Evolutionary conservation across 2,113 vertebrate genomes (phyloP), one percentile per base, ranked within the genome.

Genomic region (Planiliza haematocheilus): DNA sequence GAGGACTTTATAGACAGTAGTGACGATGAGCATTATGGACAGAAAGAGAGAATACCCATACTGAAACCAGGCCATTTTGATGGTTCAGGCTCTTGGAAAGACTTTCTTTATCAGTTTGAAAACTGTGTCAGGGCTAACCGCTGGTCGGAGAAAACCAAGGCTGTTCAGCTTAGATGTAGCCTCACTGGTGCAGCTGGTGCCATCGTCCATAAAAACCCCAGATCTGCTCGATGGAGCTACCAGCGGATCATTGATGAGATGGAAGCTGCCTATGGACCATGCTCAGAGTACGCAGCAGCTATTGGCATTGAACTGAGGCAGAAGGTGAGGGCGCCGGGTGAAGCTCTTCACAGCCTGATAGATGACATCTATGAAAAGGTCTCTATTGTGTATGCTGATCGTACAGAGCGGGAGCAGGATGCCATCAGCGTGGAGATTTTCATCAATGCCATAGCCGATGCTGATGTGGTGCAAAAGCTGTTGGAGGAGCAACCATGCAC

Each of bases 391-490:
- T 51, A 51, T 24, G 49, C 20, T 4, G 12, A 51, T 11, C 10
- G 49, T 10, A 24, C 49, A 20, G 49, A 51, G 9, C 1, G 2
- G 30, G 20, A 51, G 7, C 49, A 24, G n/a, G n/a, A n/a, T n/a
- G n/a, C n/a, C 8, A 70, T 50, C 8, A 16, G 34, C 13, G 45
- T 59, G 7, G 67, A 70, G 13, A 50, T 39, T 5, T 70, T 70
- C 34, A 70, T 36, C 1, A 59, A 70, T 16, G 45, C 67, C 8
- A 7, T 59, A 8, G 18, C 13, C 0, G 67, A 70, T 24, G 36
- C 67, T 14, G 55, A 59, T 11, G 3, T 46, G n/a, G n/a, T 69
- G 1, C 41, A 69, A 16, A 46, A 20, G 13, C 30, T 69, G 1
- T 13, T 21, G 13, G 51, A 45, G 21, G 39, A 68, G 50, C 2